Percentiles rank a stretch among this genome's conserved stretches.
Evolutionary conservation across 2,888 invertebrate genomes (phyloP).

Genomic region (Parnassius apollo): DNA sequence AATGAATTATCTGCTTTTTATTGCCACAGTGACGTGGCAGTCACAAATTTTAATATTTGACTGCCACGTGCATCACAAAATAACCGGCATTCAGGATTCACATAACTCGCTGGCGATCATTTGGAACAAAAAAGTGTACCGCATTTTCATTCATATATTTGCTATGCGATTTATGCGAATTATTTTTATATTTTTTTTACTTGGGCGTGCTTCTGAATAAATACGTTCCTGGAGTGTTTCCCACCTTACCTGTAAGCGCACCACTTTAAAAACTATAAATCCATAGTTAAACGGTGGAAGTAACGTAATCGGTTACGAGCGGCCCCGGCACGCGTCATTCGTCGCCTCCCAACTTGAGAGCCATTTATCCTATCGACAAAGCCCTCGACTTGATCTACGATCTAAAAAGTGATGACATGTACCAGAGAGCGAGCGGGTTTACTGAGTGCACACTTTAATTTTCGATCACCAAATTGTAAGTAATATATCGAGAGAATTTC

Average conservation of each 20-base stretch:
- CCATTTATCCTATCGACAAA: slow-evolving; percentile 61
- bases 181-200: slow-evolving; percentile 33
- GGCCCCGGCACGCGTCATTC: slow-evolving; percentile 57
- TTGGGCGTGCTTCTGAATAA: neutral
- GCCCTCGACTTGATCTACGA: slow-evolving; percentile 60
- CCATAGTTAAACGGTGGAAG: slow-evolving; percentile 53
- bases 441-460: slow-evolving; percentile 35
- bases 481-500: slow-evolving; percentile 31
- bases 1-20: slow-evolving; percentile 52
- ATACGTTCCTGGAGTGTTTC: neutral
- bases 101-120: slow-evolving; percentile 66
- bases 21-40: slow-evolving; percentile 45
- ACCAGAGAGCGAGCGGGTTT: slow-evolving; percentile 32
- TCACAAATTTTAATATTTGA: slow-evolving; percentile 47
- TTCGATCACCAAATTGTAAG: slow-evolving; percentile 34
- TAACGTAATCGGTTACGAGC: slow-evolving; percentile 37
- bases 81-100: slow-evolving; percentile 77
- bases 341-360: slow-evolving; percentile 58
- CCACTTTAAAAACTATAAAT: slow-evolving; percentile 58
- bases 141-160: slow-evolving; percentile 36
- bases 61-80: slow-evolving; percentile 42
- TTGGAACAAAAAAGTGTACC: slow-evolving; percentile 29
- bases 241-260: slow-evolving; percentile 22
- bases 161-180: slow-evolving; percentile 67
- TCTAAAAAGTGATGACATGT: slow-evolving; percentile 64